phyloP scores from a whole-genome alignment of 2,113 vertebrate genomes.

The Mohoua ochrocephala region DNA sequence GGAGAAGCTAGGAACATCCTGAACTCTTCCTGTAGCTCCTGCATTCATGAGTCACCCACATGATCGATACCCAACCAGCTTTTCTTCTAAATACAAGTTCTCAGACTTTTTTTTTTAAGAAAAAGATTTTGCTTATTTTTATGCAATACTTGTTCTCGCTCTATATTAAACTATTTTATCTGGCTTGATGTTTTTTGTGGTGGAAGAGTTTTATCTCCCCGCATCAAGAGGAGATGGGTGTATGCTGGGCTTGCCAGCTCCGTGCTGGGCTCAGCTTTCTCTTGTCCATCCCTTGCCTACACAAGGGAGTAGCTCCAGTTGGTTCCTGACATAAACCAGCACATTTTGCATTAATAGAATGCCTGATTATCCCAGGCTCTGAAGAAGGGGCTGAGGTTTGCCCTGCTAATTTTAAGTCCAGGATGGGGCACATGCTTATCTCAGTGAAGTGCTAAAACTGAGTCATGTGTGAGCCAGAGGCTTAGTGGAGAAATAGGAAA shows the following conservation, averaged over 20 bases:
- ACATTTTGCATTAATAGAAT: background rate
- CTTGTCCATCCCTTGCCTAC: background rate
- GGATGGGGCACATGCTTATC: constrained; percentile 32
- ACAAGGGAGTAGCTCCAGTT: background rate
- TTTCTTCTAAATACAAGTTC: background rate
- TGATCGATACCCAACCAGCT: background rate
- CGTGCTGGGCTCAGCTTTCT: background rate
- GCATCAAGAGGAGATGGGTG: background rate
- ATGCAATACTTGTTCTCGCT: background rate
- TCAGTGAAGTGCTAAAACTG: constrained; percentile 35
- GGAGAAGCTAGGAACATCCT: constrained; percentile 70
- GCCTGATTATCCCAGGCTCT: background rate
- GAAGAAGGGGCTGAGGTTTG: background rate
- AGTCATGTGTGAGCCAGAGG: constrained; percentile 58
- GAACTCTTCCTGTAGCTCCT: background rate
- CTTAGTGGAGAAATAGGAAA: constrained; percentile 45
- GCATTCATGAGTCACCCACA: background rate
- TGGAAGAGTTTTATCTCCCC: background rate
- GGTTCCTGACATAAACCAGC: background rate
- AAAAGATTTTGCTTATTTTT: constrained; percentile 24
- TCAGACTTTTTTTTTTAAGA: background rate
- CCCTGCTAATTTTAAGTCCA: constrained; percentile 40
- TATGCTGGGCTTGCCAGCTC: background rate
- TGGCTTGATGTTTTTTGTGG: background rate
- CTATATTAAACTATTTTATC: constrained; percentile 66